Conservation (phyloP, 2,888 invertebrate genomes). For the Tanypteryx hageni region DNA sequence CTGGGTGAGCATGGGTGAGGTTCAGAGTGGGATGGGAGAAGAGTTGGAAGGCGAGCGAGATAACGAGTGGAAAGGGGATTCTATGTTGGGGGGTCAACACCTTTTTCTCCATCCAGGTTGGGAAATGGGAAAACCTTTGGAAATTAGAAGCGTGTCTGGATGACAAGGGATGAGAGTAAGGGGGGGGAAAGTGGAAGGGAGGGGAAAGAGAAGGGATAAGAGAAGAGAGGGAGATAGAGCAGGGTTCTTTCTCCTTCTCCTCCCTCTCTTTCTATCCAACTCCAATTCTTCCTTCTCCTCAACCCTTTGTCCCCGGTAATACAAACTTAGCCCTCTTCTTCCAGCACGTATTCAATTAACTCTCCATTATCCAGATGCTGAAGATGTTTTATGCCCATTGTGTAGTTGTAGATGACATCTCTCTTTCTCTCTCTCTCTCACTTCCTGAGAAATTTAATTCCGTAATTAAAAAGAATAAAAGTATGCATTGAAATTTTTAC, state of each 20-base stretch:
- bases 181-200: neutral
- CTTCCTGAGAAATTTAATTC: neutral
- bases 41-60: conserved; percentile 11
- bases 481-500: neutral
- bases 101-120: neutral
- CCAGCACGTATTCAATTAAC: conserved; percentile 56
- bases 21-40: neutral
- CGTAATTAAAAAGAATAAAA: neutral
- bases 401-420: conserved; percentile 30
- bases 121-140: conserved; percentile 45
- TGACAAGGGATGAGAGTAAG: neutral
- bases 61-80: neutral
- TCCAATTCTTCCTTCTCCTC: neutral
- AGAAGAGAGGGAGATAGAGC: neutral
- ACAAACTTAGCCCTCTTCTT: conserved; percentile 5
- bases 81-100: neutral
- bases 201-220: neutral
- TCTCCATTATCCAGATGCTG: conserved; percentile 45
- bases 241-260: conserved; percentile 19
- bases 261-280: neutral
- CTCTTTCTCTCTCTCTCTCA: neutral
- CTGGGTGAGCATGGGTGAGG: neutral
- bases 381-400: conserved; percentile 53
- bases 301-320: neutral
- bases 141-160: conserved; percentile 56